Conservation (phyloP, 2,888 invertebrate genomes). For the Pelosia muscerda region DNA sequence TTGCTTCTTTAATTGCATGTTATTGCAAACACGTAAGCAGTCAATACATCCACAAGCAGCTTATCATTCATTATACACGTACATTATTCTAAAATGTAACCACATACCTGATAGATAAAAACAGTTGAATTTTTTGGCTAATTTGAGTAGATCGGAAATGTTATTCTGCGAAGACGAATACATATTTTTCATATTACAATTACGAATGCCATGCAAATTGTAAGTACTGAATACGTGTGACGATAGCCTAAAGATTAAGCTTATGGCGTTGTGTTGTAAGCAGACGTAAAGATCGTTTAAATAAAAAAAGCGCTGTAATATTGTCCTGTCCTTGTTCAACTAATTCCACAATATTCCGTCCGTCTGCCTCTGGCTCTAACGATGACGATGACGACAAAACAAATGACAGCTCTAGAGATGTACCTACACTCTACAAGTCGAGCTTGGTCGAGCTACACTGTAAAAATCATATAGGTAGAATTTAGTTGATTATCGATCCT, state of each 20-base stretch:
- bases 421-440: not conserved
- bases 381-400: conserved; percentile 29
- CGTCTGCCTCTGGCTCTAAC: conserved; percentile 23
- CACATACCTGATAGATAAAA: conserved; percentile 93
- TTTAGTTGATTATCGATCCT: too few species aligned
- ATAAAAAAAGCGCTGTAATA: conserved; percentile 32
- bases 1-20: conserved; percentile 41
- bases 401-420: conserved; percentile 35
- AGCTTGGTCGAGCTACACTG: too few species aligned
- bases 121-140: conserved; percentile 95
- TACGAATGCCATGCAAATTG: conserved; percentile 41
- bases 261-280: conserved; percentile 16
- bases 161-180: conserved; percentile 77
- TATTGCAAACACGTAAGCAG: conserved; percentile 40
- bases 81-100: conserved; percentile 6
- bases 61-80: conserved; percentile 4
- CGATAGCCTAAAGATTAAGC: conserved; percentile 24
- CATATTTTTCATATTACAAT: conserved; percentile 82
- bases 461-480: too few species aligned
- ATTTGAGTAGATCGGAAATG: conserved; percentile 88
- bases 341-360: conserved; percentile 45
- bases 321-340: conserved; percentile 40
- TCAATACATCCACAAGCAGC: conserved; percentile 28
- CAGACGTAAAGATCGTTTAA: conserved; percentile 22
- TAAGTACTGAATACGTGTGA: conserved; percentile 27